Percentiles rank a stretch among this genome's conserved stretches.
phyloP scores from a whole-genome alignment of 2,888 invertebrate species.

The Idaea straminata region DNA sequence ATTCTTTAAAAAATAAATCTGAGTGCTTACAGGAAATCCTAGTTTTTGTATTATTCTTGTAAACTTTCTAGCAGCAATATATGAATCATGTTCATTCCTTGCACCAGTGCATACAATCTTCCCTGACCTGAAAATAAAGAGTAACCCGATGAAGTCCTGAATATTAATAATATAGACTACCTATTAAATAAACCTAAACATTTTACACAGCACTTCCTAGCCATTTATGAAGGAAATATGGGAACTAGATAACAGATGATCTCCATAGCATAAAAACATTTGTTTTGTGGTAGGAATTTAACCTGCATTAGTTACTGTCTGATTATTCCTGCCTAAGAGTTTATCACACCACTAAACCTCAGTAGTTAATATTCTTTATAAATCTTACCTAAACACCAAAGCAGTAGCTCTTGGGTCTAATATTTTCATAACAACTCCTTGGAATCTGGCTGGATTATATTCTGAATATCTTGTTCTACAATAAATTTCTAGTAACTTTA shows the following conservation, averaged over 20 bases:
- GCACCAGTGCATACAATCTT: constrained; percentile 92
- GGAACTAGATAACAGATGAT: too few relatives aligned
- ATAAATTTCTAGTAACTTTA: constrained; percentile 87
- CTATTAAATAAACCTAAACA: too few relatives aligned
- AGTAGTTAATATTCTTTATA: background rate
- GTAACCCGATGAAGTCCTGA: too few relatives aligned
- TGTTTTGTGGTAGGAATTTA: too few relatives aligned
- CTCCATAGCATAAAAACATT: too few relatives aligned
- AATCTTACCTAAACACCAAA: constrained; percentile 77
- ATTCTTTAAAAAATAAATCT: background rate
- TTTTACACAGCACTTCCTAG: too few relatives aligned
- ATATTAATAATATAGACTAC: too few relatives aligned
- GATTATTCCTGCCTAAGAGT: background rate
- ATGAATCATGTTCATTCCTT: constrained; percentile 87
- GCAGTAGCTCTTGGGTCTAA: constrained; percentile 88
- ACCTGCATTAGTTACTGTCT: too few relatives aligned
- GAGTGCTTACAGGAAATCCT: constrained; percentile 83
- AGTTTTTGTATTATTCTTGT: constrained; percentile 90
- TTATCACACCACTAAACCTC: background rate
- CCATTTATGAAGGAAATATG: too few relatives aligned
- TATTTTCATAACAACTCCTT: constrained; percentile 91
- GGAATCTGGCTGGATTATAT: constrained; percentile 90
- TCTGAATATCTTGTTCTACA: constrained; percentile 90
- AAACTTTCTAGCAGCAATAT: constrained; percentile 89
- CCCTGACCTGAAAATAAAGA: constrained; percentile 81